These are phyloP conservation scores for Eumaeus atala DNA, from an alignment of 1,140 invertebrate species.

Conservation along the genomic window DNA sequence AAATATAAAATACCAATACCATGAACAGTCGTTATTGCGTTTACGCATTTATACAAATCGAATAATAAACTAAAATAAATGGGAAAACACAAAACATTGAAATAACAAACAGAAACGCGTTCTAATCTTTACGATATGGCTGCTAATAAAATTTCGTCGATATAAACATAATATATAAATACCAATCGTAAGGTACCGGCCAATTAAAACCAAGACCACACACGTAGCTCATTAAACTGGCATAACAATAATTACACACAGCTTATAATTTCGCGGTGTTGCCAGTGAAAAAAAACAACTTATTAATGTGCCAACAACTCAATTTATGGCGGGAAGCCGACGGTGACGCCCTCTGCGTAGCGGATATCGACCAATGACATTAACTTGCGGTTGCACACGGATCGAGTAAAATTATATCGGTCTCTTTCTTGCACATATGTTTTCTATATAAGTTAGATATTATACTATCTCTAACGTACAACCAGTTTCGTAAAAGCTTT, in stretches of 20 bases:
- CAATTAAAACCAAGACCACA: constrained; percentile 39
- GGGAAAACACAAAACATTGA: constrained; percentile 1
- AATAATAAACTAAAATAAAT: constrained; percentile 4
- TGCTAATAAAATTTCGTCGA: constrained; percentile 10
- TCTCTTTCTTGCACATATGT: not conserved
- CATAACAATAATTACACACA: constrained; percentile 59
- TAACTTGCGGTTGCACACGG: not conserved
- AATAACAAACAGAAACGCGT: constrained; percentile 9
- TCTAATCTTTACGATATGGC: constrained; percentile 11
- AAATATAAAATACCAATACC: too few species aligned
- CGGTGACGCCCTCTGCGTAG: constrained; percentile 53
- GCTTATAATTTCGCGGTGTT: constrained; percentile 61
- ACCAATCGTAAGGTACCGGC: not conserved
- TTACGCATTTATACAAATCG: not conserved
- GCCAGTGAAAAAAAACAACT: constrained; percentile 52
- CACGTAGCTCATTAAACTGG: constrained; percentile 55
- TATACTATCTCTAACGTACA: not conserved
- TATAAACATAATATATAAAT: constrained; percentile 11
- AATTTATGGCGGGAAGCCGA: constrained; percentile 65
- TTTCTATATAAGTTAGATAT: not conserved
- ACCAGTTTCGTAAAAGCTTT: constrained; percentile 10
- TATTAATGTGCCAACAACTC: constrained; percentile 72
- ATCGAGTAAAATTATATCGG: not conserved
- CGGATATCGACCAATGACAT: constrained; percentile 42
- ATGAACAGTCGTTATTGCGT: too few species aligned